Evolutionary conservation across 2,797 vertebrate species (phyloP), one percentile per base, ranked within the genome.

Genomic region (Pseudochromis fuscus): DNA sequence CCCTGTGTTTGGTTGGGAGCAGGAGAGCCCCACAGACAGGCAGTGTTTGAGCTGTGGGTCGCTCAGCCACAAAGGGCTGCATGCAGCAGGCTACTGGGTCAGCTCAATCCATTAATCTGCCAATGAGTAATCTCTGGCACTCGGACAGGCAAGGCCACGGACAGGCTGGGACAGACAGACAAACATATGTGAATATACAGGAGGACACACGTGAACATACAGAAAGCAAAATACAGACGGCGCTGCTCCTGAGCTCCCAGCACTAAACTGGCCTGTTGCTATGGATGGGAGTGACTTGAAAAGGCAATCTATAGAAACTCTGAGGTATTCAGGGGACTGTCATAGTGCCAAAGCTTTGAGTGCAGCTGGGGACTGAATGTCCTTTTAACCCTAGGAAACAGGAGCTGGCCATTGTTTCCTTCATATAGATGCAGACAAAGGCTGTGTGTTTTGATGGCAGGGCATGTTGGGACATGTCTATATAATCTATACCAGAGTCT

Each of bases 51-150:
- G 73, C 79, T 72, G 78, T 60, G 64, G 76, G 81, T 65, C 67
- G 57, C 46, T 68, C 72, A 38, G 80, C 86, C 77, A 91, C 90
- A 92, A 88, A 89, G 88, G 87, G 68, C 82, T 48, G 72, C 87
- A 87, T 88, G 88, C 83, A 82, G 83, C 84, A 53, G 83, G 88
- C 87, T 87, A 91, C 83, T 91, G 84, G 90, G 90, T 90, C 92
- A 92, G 85, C 88, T 92, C 90, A 92, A 91, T 92, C 90, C 89
- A 92, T 91, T 92, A 92, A 93, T 93, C 90, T 92, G 87, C 87
- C 90, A 93, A 84, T 91, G 89, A 92, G 86, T 91, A 93, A 93
- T 93, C 89, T 93, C 86, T 90, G 89, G 89, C 87, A 86, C 81
- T 87, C 86, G 77, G 79, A 88, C 86, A 86, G 66, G 69, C 87